Evolutionary conservation across 2,113 vertebrate genomes (phyloP), one percentile per base, ranked within the genome.

Genomic region (Cryptoleucopteryx plumbea): DNA sequence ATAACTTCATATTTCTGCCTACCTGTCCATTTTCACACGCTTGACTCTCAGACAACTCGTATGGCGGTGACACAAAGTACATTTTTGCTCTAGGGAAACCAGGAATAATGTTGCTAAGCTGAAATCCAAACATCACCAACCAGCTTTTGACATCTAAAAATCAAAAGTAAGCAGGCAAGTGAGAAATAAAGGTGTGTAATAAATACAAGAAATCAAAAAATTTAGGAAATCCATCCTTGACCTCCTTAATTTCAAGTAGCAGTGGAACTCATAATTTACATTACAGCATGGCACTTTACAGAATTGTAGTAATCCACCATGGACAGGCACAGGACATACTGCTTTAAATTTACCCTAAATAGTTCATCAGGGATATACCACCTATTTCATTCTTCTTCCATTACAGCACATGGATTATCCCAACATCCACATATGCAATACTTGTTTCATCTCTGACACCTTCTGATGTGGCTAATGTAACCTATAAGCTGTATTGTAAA

Each of bases 51-150:
- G 98, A 99, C 86, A 99, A 92, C 94, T 99, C 99, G 2, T 99
- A 99, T 2, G 99, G 99, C 1, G 99, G 99, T 96, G 99, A 99
- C 96, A 99, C 99, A 86, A 99, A 99, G 92, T 99, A 99, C 97
- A 99, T 98, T 91, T 99, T 99, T 97, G 99, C 99, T 97, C 99
- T 98, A 68, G 99, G 99, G 96, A 99, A 99, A 86, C 99, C 99
- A 42, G 99, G 99, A 97, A 99, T 99, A 88, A 99, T 99, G 98
- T 99, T 99, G 98, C 99, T 99, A 72, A 99, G 99, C 97, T 99
- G 99, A 98, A 99, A 99, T 97, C 99, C 99, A 97, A 99, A 99
- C 99, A 99, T 99, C 97, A 99, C 99, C 95, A 99, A 98, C 99
- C 99, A 99, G 97, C 99, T 99, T 98, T 99, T 99, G 98, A 99